Conservation (phyloP, 2,113 vertebrate genomes). For the Neogale vison region DNA sequence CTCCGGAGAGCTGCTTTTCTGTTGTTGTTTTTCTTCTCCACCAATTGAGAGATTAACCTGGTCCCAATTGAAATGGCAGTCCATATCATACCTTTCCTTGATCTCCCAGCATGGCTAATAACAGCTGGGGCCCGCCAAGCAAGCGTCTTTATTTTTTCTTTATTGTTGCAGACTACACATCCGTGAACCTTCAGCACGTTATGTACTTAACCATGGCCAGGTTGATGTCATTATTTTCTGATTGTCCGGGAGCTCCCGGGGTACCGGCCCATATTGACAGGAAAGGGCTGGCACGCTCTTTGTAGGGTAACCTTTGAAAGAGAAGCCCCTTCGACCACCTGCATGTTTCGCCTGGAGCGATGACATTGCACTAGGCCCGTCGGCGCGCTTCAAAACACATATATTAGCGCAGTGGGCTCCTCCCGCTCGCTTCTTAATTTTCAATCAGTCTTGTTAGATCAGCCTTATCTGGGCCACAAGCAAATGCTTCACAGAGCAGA, state of each 20-base stretch:
- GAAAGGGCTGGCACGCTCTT: conserved; percentile 88
- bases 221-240: conserved; percentile 95
- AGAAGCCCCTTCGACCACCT: conserved; percentile 91
- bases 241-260: conserved; percentile 92
- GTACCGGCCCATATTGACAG: conserved; percentile 90
- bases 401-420: conserved; percentile 83
- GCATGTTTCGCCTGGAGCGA: conserved; percentile 88
- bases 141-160: conserved; percentile 87
- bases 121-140: conserved; percentile 89
- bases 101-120: conserved; percentile 91
- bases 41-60: conserved; percentile 93
- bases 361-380: conserved; percentile 82
- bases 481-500: conserved; percentile 79
- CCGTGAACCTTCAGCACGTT: conserved; percentile 93
- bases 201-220: conserved; percentile 95
- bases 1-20: conserved; percentile 67
- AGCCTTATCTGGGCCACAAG: conserved; percentile 81
- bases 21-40: conserved; percentile 82
- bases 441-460: conserved; percentile 81
- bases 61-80: conserved; percentile 92
- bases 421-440: conserved; percentile 86
- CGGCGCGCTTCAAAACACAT: conserved; percentile 87
- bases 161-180: conserved; percentile 93
- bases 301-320: conserved; percentile 92
- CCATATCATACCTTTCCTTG: conserved; percentile 89